A percentile compares a stretch with the other conserved stretches of the same genome.
Conservation (phyloP, 2,888 invertebrate species). For the Eupithecia exiguata region DNA sequence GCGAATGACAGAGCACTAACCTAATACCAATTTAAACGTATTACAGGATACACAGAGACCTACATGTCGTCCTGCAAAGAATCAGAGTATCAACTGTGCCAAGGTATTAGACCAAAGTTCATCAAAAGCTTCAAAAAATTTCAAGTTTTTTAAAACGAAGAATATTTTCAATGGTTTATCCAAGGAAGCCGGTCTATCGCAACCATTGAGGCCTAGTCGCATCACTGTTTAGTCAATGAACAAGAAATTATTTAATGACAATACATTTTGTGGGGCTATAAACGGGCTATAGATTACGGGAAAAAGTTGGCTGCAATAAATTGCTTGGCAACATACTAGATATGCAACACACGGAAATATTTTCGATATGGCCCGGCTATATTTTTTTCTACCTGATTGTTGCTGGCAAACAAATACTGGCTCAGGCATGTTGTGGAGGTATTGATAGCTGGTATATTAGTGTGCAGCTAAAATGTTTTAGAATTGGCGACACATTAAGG, state of each 20-base stretch:
- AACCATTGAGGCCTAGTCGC: neutral
- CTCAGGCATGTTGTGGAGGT: neutral
- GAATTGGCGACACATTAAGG: neutral
- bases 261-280: neutral
- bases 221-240: neutral
- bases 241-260: neutral
- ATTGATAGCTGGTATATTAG: neutral
- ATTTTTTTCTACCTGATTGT: neutral
- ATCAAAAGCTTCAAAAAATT: neutral
- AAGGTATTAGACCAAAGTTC: slow-evolving; percentile 12
- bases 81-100: neutral
- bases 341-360: neutral
- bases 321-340: neutral
- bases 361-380: neutral
- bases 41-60: slow-evolving; percentile 3
- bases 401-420: neutral
- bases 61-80: neutral
- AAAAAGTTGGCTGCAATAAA: neutral
- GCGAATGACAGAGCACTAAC: neutral
- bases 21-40: neutral
- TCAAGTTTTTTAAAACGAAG: neutral
- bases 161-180: neutral
- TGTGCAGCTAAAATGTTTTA: neutral
- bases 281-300: neutral
- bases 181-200: neutral